Evolutionary conservation across 2,113 vertebrate genomes (phyloP), one percentile per base, ranked within the genome.

Genomic region (Ageneiosus marmoratus): DNA sequence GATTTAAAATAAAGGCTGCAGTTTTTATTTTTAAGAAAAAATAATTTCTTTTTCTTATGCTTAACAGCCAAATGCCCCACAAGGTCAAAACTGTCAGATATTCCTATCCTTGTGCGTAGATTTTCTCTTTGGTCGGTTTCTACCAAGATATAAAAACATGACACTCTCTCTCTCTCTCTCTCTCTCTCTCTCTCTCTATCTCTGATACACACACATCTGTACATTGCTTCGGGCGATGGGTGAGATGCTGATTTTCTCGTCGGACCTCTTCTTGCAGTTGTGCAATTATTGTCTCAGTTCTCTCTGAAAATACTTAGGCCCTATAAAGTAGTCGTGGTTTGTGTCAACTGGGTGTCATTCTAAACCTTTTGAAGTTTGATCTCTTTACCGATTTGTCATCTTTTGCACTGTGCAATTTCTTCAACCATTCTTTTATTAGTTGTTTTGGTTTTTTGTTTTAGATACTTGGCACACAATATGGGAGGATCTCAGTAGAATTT

Each of bases 201-300:
- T 32, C 80, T 62, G 50, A 55, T 29, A 37, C 27, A 22, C 72
- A 29, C 22, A 53, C 63, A 12, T 55, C 50, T 51, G 56, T 67
- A 58, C 6, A 29, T 44, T 27, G 81, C 84, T 67, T 15, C 29
- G 22, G 86, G 83, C 75, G 13, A n/a, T 85, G 81, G 58, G 77
- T 65, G 77, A 56, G 63, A 77, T 16, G 63, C 81, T 7, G 81
- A 85, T 77, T 81, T 87, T 87, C 84, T 87, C 27, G 81, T 87
- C 60, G 73, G 84, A 50, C 56, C 3, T 72, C 72, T 87, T 86
- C 65, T 67, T 22, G 24, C 27, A 20, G 79, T 69, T 32, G n/a
- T 77, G 77, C 60, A 79, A 81, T 85, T 73, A 73, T 55, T 50
- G 77, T 11, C 22, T 62, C 48, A 56, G 55, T 69, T 82, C 62